phyloP scores from a whole-genome alignment of 1,140 invertebrate genomes.

The Elysia chlorotica region DNA sequence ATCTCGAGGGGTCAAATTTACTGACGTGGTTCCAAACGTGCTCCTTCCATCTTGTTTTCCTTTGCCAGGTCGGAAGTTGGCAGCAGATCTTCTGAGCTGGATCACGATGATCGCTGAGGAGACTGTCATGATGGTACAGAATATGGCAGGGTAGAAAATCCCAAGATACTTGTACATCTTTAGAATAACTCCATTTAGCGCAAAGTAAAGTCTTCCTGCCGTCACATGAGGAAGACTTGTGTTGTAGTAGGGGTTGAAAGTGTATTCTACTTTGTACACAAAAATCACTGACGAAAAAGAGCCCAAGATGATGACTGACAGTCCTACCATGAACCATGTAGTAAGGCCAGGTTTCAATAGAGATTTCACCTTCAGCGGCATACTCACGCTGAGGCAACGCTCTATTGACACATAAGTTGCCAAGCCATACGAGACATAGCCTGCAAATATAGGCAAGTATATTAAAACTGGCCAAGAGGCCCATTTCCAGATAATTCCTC shows the following conservation, averaged over 20 bases:
- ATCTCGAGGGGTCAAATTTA: background rate
- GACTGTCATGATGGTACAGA: background rate
- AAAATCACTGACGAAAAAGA: background rate
- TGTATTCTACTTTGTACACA: background rate
- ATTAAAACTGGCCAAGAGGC: background rate
- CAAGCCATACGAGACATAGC: constrained; percentile 1
- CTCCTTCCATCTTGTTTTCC: background rate
- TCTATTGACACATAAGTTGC: background rate
- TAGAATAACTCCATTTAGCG: background rate
- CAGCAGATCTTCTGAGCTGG: background rate
- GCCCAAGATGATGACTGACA: background rate
- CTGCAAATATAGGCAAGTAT: background rate
- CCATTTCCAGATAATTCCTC: background rate
- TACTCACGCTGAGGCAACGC: background rate
- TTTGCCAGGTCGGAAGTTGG: background rate
- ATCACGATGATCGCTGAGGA: background rate
- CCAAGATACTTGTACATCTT: constrained; percentile 1
- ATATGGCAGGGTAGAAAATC: background rate
- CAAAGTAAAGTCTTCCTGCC: too few species aligned
- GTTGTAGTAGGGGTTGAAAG: constrained; percentile 5
- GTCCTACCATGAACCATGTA: background rate
- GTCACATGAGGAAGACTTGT: too few species aligned
- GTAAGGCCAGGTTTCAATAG: background rate
- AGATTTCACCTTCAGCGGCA: background rate
- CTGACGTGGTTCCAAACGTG: background rate